Evolutionary conservation across 2,797 vertebrate species (phyloP).

Genomic region (Echeneis naucrates): DNA sequence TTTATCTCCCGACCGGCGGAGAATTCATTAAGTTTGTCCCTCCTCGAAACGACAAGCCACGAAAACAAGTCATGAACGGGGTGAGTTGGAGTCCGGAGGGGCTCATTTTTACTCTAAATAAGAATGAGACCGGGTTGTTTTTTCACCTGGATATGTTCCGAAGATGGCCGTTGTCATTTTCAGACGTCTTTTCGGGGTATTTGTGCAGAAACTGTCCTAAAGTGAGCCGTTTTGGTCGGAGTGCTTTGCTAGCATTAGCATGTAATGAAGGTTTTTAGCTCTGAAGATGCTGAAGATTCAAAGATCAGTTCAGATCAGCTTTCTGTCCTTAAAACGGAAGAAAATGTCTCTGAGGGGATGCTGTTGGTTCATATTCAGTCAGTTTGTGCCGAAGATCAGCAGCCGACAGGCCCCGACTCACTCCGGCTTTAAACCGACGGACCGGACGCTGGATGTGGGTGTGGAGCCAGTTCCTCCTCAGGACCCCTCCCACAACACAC

Average conservation of each 20-base stretch:
- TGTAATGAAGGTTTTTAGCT: background rate
- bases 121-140: rapidly evolving
- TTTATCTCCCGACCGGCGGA: background rate
- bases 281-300: too few relatives aligned
- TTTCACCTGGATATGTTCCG: rapidly evolving
- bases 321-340: background rate
- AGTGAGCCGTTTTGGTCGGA: slow-evolving; percentile 1
- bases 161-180: rapidly evolving
- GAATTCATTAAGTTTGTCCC: slow-evolving; percentile 12
- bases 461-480: slow-evolving; percentile 46
- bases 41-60: slow-evolving; percentile 62
- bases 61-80: slow-evolving; percentile 89
- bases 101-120: too few relatives aligned
- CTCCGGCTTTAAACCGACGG: slow-evolving; percentile 54
- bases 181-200: background rate
- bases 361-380: rapidly evolving
- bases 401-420: slow-evolving; percentile 36
- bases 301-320: too few relatives aligned
- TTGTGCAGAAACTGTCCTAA: background rate
- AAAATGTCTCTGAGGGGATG: rapidly evolving
- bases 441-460: slow-evolving; percentile 34
- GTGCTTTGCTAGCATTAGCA: slow-evolving; percentile 58
- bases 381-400: rapidly evolving
- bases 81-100: slow-evolving; percentile 87
- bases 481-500: slow-evolving; percentile 61